Evolutionary conservation across 2,888 invertebrate species (phyloP).

Genomic region (Homarus gammarus): DNA sequence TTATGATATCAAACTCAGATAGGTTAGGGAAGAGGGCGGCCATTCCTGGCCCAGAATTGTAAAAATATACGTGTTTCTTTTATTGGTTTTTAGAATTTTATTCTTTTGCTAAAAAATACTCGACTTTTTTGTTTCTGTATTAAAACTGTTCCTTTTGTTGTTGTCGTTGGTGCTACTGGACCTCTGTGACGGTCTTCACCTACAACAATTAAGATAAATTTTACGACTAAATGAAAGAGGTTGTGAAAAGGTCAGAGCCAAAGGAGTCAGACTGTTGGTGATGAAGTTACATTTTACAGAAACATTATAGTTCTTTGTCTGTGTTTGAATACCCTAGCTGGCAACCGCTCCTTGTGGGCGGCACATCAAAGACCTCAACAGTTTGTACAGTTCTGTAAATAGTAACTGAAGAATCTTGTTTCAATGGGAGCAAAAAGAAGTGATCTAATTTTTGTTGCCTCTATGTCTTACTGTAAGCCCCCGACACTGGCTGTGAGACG

Average conservation of each 20-base stretch:
- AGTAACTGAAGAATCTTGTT: not conserved
- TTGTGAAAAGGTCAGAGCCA: too few relatives aligned
- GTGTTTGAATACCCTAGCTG: too few relatives aligned
- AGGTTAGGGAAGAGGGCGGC: conserved; percentile 47
- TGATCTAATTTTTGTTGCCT: not conserved
- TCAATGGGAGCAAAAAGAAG: not conserved
- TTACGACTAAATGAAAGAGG: too few relatives aligned
- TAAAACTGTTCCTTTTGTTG: not conserved
- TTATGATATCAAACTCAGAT: conserved; percentile 58
- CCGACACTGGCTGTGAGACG: not conserved
- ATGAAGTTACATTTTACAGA: too few relatives aligned
- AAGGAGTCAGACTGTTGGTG: too few relatives aligned
- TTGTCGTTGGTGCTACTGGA: too few relatives aligned
- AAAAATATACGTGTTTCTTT: conserved; percentile 41
- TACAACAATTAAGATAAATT: too few relatives aligned
- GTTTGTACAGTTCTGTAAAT: not conserved
- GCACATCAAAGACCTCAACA: not conserved
- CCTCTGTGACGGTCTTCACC: too few relatives aligned
- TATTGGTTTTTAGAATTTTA: conserved; percentile 27
- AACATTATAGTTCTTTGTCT: too few relatives aligned
- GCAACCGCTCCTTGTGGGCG: not conserved
- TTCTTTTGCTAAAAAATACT: not conserved
- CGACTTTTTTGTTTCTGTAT: too few relatives aligned
- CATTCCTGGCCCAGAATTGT: conserved; percentile 28
- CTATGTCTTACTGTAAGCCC: not conserved